A percentile compares a stretch with the other conserved stretches of the same genome.
Evolutionary conservation across 2,888 invertebrate genomes (phyloP).

Genomic region (Parthenolecanium corni): DNA sequence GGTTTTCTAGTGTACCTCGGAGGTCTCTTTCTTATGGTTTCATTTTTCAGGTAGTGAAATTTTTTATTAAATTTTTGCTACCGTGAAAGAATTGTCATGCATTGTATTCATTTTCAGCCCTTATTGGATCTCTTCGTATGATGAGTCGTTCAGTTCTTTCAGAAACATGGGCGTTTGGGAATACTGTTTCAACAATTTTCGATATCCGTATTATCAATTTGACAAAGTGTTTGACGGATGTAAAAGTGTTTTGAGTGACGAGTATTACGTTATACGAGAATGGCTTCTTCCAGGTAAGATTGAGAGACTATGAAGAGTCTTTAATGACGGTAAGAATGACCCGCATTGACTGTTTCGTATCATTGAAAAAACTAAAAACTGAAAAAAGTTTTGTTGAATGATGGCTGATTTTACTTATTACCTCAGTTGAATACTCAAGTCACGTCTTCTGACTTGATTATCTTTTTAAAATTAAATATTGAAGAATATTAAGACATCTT

Average conservation of each 20-base stretch:
- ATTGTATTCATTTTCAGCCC: slow-evolving; percentile 48
- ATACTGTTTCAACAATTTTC: slow-evolving; percentile 82
- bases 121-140: slow-evolving; percentile 84
- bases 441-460: too few relatives aligned
- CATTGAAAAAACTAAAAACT: too few relatives aligned
- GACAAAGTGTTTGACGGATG: slow-evolving; percentile 83
- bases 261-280: slow-evolving; percentile 80
- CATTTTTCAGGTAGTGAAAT: slow-evolving; percentile 54
- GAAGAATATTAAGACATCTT: too few relatives aligned
- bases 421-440: too few relatives aligned
- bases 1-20: slow-evolving; percentile 64
- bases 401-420: too few relatives aligned
- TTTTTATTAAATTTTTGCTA: too few relatives aligned
- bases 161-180: slow-evolving; percentile 93
- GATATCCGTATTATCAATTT: slow-evolving; percentile 78
- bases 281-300: slow-evolving; percentile 65
- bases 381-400: too few relatives aligned
- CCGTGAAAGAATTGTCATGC: too few relatives aligned
- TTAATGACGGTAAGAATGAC: too few relatives aligned
- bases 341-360: too few relatives aligned
- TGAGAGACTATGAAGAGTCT: too few relatives aligned
- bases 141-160: slow-evolving; percentile 65
- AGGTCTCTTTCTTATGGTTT: slow-evolving; percentile 62
- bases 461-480: too few relatives aligned
- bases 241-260: slow-evolving; percentile 80